phyloP scores from a whole-genome alignment of 2,797 vertebrate genomes.

The Labeo calbasu region DNA sequence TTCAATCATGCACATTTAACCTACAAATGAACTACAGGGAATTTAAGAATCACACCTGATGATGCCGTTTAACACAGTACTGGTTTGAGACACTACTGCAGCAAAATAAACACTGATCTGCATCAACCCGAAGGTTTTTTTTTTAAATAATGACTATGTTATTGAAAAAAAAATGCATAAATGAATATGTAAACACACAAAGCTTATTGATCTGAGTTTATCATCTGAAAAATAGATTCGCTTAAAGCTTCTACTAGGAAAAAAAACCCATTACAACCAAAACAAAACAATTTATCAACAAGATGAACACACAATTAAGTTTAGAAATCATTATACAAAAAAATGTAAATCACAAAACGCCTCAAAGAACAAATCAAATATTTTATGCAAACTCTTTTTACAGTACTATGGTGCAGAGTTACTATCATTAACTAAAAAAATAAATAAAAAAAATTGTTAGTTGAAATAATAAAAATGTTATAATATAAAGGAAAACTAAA shows the following conservation, averaged over 20 bases:
- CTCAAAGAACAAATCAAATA: neutral
- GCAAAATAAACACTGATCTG: neutral
- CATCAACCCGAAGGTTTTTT: neutral
- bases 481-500: neutral
- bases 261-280: neutral
- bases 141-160: neutral
- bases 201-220: neutral
- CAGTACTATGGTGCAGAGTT: neutral
- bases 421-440: neutral
- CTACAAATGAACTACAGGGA: neutral
- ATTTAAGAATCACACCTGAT: neutral
- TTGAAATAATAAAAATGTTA: neutral
- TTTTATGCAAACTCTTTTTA: neutral
- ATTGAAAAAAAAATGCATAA: neutral
- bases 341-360: neutral
- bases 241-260: neutral
- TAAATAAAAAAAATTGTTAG: neutral
- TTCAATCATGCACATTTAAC: conserved; percentile 5
- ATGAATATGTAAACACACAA: neutral
- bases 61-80: neutral
- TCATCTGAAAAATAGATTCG: neutral
- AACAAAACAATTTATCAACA: neutral
- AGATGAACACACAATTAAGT: neutral
- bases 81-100: neutral
- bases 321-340: conserved; percentile 23